A percentile compares a stretch with the other conserved stretches of the same genome.
phyloP scores from a whole-genome alignment of 1,140 invertebrate species.

The Bombus impatiens region DNA sequence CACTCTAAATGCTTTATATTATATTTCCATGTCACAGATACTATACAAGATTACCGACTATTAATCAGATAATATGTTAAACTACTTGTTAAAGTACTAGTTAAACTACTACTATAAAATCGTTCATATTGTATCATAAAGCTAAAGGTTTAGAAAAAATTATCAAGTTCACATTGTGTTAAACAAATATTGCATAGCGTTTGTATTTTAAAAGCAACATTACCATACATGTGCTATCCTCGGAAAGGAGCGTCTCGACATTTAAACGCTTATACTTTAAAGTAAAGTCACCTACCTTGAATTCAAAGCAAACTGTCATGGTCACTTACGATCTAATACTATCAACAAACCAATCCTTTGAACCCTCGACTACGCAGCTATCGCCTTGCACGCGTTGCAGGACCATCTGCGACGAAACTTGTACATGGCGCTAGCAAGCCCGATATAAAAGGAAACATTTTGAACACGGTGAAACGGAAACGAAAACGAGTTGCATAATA shows the following conservation, averaged over 20 bases:
- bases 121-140: no score
- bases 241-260: no score
- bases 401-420: neutral
- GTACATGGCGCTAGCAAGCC: neutral
- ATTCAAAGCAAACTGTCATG: neutral
- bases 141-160: no score
- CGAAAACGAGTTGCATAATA: slow-evolving; percentile 25
- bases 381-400: neutral
- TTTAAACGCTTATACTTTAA: neutral
- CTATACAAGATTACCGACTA: no score
- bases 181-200: no score
- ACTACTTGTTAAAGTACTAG: no score
- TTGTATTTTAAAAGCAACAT: no score
- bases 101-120: no score
- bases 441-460: slow-evolving; percentile 4
- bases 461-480: neutral
- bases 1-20: no score
- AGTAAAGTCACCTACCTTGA: neutral
- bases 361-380: neutral
- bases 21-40: no score
- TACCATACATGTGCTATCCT: neutral
- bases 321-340: neutral
- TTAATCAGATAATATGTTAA: no score
- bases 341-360: neutral
- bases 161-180: no score